Conservation (phyloP, 2,888 invertebrate genomes). For the Azorinus chamasolen region DNA sequence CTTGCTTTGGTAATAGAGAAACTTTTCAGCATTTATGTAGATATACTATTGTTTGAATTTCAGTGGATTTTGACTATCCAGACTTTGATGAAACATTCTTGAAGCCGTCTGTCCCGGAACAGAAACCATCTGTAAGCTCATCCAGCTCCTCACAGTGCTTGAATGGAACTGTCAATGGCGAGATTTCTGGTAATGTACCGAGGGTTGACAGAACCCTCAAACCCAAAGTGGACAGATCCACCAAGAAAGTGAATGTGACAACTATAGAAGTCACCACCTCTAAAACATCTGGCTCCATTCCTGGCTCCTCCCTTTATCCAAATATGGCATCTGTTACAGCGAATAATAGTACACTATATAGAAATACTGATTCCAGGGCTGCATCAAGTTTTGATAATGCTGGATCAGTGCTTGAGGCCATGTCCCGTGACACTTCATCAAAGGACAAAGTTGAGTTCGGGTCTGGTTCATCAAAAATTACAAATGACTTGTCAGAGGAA, state of each 20-base stretch:
- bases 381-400: conserved; percentile 10
- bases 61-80: conserved; percentile 85
- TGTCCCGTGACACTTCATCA: not conserved
- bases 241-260: conserved; percentile 43
- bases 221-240: conserved; percentile 59
- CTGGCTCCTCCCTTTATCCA: conserved; percentile 61
- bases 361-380: conserved; percentile 14
- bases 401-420: conserved; percentile 9
- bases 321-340: conserved; percentile 37
- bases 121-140: conserved; percentile 2
- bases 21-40: too few species aligned
- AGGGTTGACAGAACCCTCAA: conserved; percentile 67
- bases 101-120: conserved; percentile 38
- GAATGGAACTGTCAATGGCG: conserved; percentile 38
- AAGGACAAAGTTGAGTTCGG: not conserved
- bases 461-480: not conserved
- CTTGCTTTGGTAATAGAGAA: too few species aligned
- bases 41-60: conserved; percentile 48
- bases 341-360: conserved; percentile 7
- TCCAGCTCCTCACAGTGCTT: not conserved
- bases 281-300: conserved; percentile 18
- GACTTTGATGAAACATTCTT: conserved; percentile 81
- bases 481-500: conserved; percentile 58
- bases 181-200: conserved; percentile 42
- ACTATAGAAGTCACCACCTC: conserved; percentile 21